Base-by-base conservation (phyloP, 2,797 vertebrate genomes). In the Chlorospingus semifuscus region DNA sequence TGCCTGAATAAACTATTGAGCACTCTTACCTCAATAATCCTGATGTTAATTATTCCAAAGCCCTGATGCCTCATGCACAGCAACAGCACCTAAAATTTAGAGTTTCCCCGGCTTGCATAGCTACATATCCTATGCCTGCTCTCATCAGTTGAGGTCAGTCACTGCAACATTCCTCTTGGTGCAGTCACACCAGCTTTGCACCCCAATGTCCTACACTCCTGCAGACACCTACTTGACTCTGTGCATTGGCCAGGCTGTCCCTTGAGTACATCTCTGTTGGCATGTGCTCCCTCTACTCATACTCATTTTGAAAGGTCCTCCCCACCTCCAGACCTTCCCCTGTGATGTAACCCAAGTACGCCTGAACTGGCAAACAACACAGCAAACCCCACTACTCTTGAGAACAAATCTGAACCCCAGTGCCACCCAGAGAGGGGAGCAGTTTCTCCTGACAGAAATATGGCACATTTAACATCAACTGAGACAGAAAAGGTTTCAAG, bases 181-280 rank as follows among this genome's bases (percentile, higher is more conserved):
- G 15, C 22, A 11, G 42, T 24, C 68, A 68, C n/a, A 55, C 5
- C 60, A 53, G 11, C 27, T 89, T 13, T 42, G 47, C 15, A 70
- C 39, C 49, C 52, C 32, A 10, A 50, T 32, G 34, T 27, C 46
- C 42, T 8, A 13, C 4, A 1, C 32, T 71, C 41, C 70, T 46
- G 59, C 66, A 72, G 27, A 76, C 0, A 7, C 5, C 72, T 44
- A 16, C 26, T 1, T 4, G 16, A 57, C 15, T 63, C 53, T 26
- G 22, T 46, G 24, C 41, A 8, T 1, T 27, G 53, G 18, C 29
- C 32, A 0, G 4, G 37, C 0, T 1, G 0, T 26, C 37, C 75
- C 42, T 36, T n/a, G 3, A 9, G 8, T 11, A 8, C 0, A 0
- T 30, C 41, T 69, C 59, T 23, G 9, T 5, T 15, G 9, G 8